Conservation (phyloP, 2,113 vertebrate genomes). For the Ibidorhyncha struthersii region DNA sequence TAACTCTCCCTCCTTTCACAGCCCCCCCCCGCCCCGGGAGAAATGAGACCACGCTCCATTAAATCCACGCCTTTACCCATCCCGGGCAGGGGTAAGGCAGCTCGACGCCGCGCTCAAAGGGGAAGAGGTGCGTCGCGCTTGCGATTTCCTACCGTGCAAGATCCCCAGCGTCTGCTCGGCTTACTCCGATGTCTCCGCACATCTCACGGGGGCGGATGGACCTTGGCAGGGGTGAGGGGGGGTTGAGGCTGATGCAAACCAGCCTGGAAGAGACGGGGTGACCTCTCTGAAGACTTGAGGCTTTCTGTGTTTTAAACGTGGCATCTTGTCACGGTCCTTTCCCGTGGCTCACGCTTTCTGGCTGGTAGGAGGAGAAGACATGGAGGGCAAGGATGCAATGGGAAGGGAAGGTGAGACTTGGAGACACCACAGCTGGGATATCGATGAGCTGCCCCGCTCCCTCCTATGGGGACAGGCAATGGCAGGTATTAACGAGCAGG, state of each 20-base stretch:
- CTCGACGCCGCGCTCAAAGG: accelerated
- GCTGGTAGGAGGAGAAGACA: accelerated
- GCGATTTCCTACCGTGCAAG: accelerated
- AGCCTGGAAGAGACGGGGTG: not conserved
- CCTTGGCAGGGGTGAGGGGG: not conserved
- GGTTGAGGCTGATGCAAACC: not conserved
- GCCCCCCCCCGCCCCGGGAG: not conserved
- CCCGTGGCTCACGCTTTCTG: accelerated
- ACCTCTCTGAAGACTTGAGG: accelerated
- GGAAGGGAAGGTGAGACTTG: not conserved
- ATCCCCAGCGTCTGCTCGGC: accelerated
- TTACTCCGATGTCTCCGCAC: accelerated
- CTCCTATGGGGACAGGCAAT: not conserved
- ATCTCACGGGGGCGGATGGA: accelerated
- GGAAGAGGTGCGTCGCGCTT: accelerated
- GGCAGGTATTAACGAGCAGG: not conserved
- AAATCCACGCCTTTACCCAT: not conserved
- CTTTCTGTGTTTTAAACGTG: accelerated
- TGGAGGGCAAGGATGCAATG: accelerated
- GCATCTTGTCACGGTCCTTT: accelerated
- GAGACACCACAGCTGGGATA: not conserved
- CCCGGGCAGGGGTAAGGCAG: not conserved
- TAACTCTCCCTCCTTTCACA: not conserved
- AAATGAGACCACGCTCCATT: not conserved
- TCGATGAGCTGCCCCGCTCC: accelerated